These are phyloP conservation scores for Sigmodon hispidus DNA, from an alignment of 2,113 vertebrate species.

Conservation along the genomic window DNA sequence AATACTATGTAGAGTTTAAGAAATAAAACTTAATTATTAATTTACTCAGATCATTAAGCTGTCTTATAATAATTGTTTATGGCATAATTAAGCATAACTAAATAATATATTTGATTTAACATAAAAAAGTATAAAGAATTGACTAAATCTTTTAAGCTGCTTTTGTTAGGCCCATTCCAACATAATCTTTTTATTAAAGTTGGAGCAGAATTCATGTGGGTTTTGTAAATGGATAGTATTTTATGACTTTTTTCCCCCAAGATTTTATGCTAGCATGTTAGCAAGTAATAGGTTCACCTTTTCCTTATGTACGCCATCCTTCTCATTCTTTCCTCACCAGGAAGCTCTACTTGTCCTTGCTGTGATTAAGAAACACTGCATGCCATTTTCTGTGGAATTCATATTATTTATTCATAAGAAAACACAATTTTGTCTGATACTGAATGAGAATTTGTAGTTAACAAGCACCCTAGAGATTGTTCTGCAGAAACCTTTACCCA, in stretches of 20 bases:
- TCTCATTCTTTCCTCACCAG: neutral
- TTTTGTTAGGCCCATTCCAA: neutral
- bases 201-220: neutral
- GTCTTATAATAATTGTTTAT: conserved; percentile 34
- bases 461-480: neutral
- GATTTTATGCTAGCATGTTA: neutral
- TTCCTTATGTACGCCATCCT: neutral
- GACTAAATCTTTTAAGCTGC: conserved; percentile 17
- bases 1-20: conserved; percentile 33
- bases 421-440: neutral
- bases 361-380: conserved; percentile 9
- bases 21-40: conserved; percentile 47
- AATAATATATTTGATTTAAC: neutral
- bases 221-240: conserved; percentile 15
- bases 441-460: neutral
- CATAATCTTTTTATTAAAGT: neutral
- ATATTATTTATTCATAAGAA: conserved; percentile 49
- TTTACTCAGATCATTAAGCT: conserved; percentile 27
- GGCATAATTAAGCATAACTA: conserved; percentile 17
- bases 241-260: neutral
- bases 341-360: neutral
- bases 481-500: neutral
- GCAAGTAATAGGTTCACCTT: neutral
- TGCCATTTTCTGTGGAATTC: conserved; percentile 32
- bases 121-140: conserved; percentile 40